Evolutionary conservation across 1,140 invertebrate species (phyloP), one percentile per base, ranked within the genome.

Genomic region (Drosophila sp.): DNA sequence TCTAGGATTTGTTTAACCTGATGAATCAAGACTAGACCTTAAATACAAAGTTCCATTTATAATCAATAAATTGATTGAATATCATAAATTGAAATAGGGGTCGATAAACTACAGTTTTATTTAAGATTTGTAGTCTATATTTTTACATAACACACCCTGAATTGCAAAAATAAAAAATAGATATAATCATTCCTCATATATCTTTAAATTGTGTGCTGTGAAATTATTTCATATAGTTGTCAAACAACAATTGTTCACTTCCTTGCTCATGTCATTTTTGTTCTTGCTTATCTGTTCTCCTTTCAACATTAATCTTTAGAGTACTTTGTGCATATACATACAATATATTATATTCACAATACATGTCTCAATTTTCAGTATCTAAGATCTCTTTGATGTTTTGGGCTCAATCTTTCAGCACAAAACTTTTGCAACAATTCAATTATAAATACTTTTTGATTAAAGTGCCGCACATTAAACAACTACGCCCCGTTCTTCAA

Each of bases 391-490:
- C 32, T 51, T 81, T 63, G 58, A 77, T 69, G 63, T 61, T 59
- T 72, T 32, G 75, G 59, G 59, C 56, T 78, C 53, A 29, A 65
- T 64, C 62, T 79, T 79, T 83, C 53, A 83, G 69, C 75, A 66
- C 48, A 78, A 54, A 50, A 50, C 32, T 64, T 21, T 43, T 61
- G 80, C 80, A 56, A 82, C 80, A 83, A 83, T 82, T 82, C 79
- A 82, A 82, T 82, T 82, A 82, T 76, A 77, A 74, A 73, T 78
- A 59, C 62, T 51, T 41, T 73, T 75, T 83, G 75, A 83, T 83
- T 74, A 66, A 66, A 72, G 61, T 45, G 76, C 79, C 79, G 76
- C 75, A 65, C 79, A 78, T 78, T 65, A 63, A 57, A 41, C 21
- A 79, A 61, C 61, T 56, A 78, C 79, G 76, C 79, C 79, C 78